These are phyloP conservation scores for Periphyllus acericola DNA, from an alignment of 2,888 invertebrate species.

Conservation along the genomic window DNA sequence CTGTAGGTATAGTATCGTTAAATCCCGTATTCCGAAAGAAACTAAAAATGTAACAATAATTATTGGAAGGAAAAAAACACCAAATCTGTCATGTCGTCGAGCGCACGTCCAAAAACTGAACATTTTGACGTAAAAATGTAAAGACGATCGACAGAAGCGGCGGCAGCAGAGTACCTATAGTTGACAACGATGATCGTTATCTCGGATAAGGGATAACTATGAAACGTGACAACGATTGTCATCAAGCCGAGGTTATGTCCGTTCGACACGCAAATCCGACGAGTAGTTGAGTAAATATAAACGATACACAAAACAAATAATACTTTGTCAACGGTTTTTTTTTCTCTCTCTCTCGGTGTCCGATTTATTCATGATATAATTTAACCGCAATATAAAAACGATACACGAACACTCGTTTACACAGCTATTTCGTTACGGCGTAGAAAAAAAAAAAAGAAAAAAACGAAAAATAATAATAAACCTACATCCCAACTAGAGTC, in stretches of 20 bases:
- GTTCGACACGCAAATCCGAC: conserved; percentile 10
- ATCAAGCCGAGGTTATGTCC: neutral
- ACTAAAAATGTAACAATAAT: neutral
- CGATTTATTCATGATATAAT: neutral
- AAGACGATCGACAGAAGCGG: neutral
- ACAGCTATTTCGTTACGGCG: neutral
- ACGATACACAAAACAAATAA: neutral
- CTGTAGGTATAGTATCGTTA: neutral
- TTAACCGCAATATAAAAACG: neutral
- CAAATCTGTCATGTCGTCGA: neutral
- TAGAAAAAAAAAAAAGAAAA: too few species aligned
- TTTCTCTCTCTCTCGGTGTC: neutral
- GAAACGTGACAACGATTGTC: neutral
- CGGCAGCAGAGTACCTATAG: neutral
- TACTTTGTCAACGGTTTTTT: neutral
- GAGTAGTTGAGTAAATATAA: neutral
- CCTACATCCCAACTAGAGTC: neutral
- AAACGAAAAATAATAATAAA: neutral
- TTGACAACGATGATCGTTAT: neutral
- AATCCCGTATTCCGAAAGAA: neutral
- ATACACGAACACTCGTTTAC: neutral
- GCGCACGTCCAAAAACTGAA: neutral
- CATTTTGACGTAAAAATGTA: neutral
- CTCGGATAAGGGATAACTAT: neutral
- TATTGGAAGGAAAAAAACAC: neutral